These are phyloP conservation scores for Streptopelia turtur DNA, from an alignment of 2,797 vertebrate genomes.

Conservation along the genomic window DNA sequence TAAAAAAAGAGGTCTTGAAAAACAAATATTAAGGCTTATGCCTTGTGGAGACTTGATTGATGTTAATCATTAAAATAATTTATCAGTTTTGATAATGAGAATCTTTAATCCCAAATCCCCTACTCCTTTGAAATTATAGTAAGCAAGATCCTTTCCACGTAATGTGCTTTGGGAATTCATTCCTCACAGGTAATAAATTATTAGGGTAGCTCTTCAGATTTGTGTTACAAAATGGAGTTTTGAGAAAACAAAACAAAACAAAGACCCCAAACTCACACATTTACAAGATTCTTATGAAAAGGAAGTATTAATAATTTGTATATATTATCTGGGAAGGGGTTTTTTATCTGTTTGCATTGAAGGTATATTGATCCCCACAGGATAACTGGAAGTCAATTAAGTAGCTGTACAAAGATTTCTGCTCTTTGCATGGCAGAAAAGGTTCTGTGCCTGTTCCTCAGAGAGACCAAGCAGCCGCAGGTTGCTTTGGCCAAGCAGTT, in stretches of 20 bases:
- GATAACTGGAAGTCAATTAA: neutral
- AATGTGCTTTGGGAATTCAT: conserved; percentile 5
- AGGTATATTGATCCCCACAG: neutral
- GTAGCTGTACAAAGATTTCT: neutral
- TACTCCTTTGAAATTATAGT: conserved; percentile 16
- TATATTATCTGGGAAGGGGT: neutral
- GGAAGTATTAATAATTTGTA: neutral
- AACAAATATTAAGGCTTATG: neutral
- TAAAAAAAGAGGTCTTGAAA: conserved; percentile 32
- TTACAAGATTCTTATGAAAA: neutral
- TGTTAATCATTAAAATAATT: conserved; percentile 54
- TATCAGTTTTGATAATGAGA: conserved; percentile 51
- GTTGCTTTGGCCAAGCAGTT: neutral
- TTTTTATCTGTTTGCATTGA: neutral
- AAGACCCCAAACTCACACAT: neutral
- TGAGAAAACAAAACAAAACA: neutral
- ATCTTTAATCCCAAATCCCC: neutral
- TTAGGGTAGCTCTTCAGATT: neutral
- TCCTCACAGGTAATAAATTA: conserved; percentile 25
- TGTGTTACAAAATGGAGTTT: neutral
- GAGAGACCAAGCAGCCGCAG: accelerated
- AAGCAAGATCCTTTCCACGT: conserved; percentile 2
- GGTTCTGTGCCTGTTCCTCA: neutral
- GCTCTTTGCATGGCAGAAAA: neutral
- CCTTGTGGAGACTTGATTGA: conserved; percentile 38